These are phyloP conservation scores for Ips nitidus DNA, from an alignment of 1,140 invertebrate genomes.

Conservation along the genomic window DNA sequence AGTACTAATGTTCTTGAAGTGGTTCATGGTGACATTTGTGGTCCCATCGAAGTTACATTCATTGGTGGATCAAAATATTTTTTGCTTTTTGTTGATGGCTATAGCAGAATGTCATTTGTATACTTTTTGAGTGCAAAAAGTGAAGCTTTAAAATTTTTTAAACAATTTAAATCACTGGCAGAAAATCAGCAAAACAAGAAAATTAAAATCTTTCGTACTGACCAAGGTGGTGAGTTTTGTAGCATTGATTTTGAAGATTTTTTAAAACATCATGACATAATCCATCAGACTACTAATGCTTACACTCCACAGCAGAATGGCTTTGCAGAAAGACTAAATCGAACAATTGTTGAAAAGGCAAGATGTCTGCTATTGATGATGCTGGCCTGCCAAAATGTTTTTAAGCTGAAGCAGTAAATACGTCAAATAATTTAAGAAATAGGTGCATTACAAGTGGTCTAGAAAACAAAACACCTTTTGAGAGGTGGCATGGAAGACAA, in stretches of 20 bases:
- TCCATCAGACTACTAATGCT: constrained; percentile 38
- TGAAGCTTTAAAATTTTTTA: constrained; percentile 41
- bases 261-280: constrained; percentile 41
- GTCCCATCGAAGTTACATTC: constrained; percentile 44
- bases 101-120: constrained; percentile 45
- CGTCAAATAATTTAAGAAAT: constrained; percentile 54
- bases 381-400: constrained; percentile 43
- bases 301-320: constrained; percentile 54
- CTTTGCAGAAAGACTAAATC: constrained; percentile 51
- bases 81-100: constrained; percentile 51
- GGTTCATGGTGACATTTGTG: constrained; percentile 47
- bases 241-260: constrained; percentile 40
- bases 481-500: constrained; percentile 42
- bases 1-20: constrained; percentile 41
- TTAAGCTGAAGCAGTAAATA: constrained; percentile 53
- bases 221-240: constrained; percentile 44
- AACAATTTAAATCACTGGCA: constrained; percentile 44
- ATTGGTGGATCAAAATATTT: constrained; percentile 49
- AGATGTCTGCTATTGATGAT: constrained; percentile 50
- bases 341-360: constrained; percentile 50
- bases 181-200: constrained; percentile 40
- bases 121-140: constrained; percentile 50
- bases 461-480: constrained; percentile 34
- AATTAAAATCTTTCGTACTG: constrained; percentile 46
- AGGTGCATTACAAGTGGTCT: constrained; percentile 36